Base-by-base conservation (phyloP, 2,113 vertebrate genomes). In the Leucopsar rothschildi region DNA sequence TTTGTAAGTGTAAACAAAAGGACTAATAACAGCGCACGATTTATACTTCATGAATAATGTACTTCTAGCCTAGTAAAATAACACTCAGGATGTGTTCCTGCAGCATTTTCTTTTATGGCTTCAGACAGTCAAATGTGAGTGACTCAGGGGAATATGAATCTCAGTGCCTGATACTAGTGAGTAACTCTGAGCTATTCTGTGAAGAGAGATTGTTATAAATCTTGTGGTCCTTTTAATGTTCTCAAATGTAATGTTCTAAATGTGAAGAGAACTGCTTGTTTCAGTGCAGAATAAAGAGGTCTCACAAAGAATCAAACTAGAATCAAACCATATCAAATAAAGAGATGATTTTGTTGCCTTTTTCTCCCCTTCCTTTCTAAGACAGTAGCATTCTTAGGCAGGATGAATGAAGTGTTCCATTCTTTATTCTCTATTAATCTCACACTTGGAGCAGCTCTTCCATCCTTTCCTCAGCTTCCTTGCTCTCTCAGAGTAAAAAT, bases 51-150 rank as follows among this genome's bases (percentile, higher is more conserved):
- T 90, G 68, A 93, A 88, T 73, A 88, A 94, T 71, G 44, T 37
- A 50, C 56, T 88, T 68, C 39, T 40, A 90, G 55, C 31, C 65
- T 50, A 60, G 45, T n/a, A 69, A 72, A 92, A 70, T 55, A 82
- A 55, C 53, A 77, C 9, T 42, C 39, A 78, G 52, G 88, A 90
- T 81, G 35, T 90, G 59, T 45, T 92, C 60, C 68, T 78, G 64
- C 42, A 23, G 68, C 79, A 85, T 92, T 83, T 90, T 88, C 79
- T 94, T 95, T 94, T 75, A 83, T 90, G 87, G 89, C 55, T 88
- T 95, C 82, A 95, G 59, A 55, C 50, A 90, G 47, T 64, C 60
- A 86, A 88, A 90, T 68, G 71, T 5, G 6, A 88, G 23, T 82
- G 56, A 95, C 85, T 86, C 56, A 93, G 45, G 25, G 68, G 64